Evolutionary conservation across 2,113 vertebrate genomes (phyloP), one percentile per base, ranked within the genome.

Genomic region (Alces alces): DNA sequence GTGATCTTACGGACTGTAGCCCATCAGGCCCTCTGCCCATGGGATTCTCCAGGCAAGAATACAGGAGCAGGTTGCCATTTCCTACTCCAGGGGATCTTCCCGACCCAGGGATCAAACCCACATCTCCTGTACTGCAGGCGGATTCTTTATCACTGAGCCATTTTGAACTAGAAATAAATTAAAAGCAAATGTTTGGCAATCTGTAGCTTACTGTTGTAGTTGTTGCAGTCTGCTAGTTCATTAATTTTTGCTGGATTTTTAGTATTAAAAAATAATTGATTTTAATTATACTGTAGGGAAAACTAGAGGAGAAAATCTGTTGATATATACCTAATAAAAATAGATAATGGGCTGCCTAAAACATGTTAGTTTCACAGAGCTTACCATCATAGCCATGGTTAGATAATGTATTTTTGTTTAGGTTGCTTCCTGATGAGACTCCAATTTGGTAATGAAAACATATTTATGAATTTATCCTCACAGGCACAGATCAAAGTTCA

Each of bases 401-500:
- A 76, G 23, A 55, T 54, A 14, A 87, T 27, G 80, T 88, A 55
- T 86, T 86, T 91, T 96, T 83, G 15, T 64, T 86, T 58, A 66
- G n/a, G 2, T 57, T 94, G 39, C 70, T 98, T 97, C 96, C 97
- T 98, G 95, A 98, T 91, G 25, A 98, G 58, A 96, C 33, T 93
- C 95, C 96, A 97, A 13, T 6, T 97, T 98, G 97, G 93, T 97
- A 97, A 95, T 98, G 84, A 97, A 98, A 98, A 93, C 30, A 89
- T 33, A 87, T 76, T 85, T 73, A 52, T 97, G 89, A 98, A 96
- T 95, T 96, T 98, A 97, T 95, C 93, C 80, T 95, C 96, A 89
- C 90, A 97, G 86, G 93, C 73, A 97, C 87, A 97, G 87, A 98
- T 98, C 94, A 98, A 97, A 98, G 92, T 97, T 98, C 92, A 95